Evolutionary conservation across 92 coral and sea anemone species (phyloP).

Genomic region (Paragorgia papillata): DNA sequence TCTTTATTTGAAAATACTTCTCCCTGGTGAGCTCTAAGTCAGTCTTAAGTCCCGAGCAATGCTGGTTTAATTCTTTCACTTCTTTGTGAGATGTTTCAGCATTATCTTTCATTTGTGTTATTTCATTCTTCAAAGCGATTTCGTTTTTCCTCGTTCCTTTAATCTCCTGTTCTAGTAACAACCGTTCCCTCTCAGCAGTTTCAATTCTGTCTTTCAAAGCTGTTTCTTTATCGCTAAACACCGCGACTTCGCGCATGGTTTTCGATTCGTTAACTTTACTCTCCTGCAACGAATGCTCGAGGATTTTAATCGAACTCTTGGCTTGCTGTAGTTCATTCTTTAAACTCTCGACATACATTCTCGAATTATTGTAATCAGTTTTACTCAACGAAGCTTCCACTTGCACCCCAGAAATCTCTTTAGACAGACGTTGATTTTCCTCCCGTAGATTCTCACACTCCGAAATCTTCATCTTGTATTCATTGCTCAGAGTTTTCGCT

Average conservation of each 20-base stretch:
- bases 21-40: conserved; percentile 6
- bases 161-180: neutral
- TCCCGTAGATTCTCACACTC: conserved; percentile 11
- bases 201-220: conserved; percentile 1
- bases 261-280: conserved; percentile 27
- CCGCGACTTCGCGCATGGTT: conserved; percentile 1
- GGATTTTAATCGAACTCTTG: neutral
- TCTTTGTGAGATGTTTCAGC: conserved; percentile 5
- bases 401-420: conserved; percentile 7
- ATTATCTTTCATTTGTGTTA: conserved; percentile 6
- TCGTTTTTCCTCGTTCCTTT: conserved; percentile 1
- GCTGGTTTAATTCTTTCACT: conserved; percentile 1
- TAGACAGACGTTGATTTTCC: conserved; percentile 18
- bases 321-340: conserved; percentile 12
- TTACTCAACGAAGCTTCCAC: conserved; percentile 16
- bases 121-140: neutral
- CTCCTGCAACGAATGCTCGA: conserved; percentile 9
- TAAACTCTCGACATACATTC: neutral
- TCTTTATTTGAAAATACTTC: conserved; percentile 19
- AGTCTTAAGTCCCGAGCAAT: conserved; percentile 1
- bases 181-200: conserved; percentile 10
- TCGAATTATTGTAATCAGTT: conserved; percentile 8
- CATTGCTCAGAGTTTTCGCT: conserved; percentile 5
- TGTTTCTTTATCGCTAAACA: neutral
- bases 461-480: neutral